Base-by-base conservation (phyloP, 2,888 invertebrate genomes). In the Dichetophora obliterata region DNA sequence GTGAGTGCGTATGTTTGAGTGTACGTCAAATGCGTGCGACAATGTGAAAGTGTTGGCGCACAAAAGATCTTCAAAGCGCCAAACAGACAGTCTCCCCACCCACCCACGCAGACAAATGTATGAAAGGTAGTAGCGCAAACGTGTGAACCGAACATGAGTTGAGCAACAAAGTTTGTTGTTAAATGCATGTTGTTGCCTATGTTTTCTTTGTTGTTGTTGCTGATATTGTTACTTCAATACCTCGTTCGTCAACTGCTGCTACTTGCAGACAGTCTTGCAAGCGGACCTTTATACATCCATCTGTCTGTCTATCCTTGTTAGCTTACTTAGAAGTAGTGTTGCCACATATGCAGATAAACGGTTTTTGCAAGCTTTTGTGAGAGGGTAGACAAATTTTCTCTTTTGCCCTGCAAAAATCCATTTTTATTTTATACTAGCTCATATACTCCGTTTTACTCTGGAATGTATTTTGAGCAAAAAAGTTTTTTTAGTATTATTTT, bases 141-240 rank as follows among this genome's bases (percentile, higher is more conserved):
- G 77, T 80, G 78, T 77, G 74, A 80, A 80, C 78, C 70, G 78
- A 77, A 80, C 80, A 80, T 68, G 78, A 80, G 80, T 80, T 78
- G 75, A 75, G 77, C 77, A 80, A 78, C 77, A 77, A 78, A 80
- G 61, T 77, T 80, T 70, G 52, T 65, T 74, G 63, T 76, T 43
- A n/a, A 34, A 19, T 34, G 34, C 24, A 9, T 43, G 43, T n/a
- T 54, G 52, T 57, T 24, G 57, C 34, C 57, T 11, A 19, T 24
- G 34, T 34, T 61, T 54, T 31, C 52, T 24, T 31, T 69, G 65
- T 24, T 48, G 52, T 66, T 76, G 22, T 48, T 34, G 22, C 16
- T 65, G 22, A 31, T 69, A 14, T 76, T 52, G 61, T 63, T 73
- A 59, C 57, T 16, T 14, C 68, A 52, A 37, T 31, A 43, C 54